A percentile compares a stretch with the other conserved stretches of the same genome.
These are phyloP conservation scores for Heterodera carotae DNA, from an alignment of 1,140 invertebrate genomes.

Conservation along the genomic window DNA sequence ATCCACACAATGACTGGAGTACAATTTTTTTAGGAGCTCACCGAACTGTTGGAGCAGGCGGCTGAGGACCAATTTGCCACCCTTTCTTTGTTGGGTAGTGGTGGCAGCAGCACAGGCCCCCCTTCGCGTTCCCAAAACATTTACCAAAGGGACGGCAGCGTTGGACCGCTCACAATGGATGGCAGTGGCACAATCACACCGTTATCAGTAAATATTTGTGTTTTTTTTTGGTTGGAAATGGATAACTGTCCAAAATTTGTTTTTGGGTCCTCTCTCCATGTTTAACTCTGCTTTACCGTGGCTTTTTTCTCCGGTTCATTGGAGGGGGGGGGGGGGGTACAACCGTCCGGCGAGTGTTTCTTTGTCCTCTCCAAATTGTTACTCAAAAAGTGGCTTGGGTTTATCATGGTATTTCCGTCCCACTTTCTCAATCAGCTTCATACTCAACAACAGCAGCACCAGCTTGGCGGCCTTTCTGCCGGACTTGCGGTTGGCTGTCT, in stretches of 20 bases:
- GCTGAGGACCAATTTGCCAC: constrained; percentile 24
- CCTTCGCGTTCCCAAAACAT: constrained; percentile 20
- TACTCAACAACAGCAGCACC: background rate
- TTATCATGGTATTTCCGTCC: no score
- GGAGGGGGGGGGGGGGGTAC: no score
- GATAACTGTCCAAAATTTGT: no score
- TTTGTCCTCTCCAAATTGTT: no score
- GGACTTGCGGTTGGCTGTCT: background rate
- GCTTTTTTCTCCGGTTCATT: no score
- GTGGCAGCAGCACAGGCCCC: constrained; percentile 1
- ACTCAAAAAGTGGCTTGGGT: no score
- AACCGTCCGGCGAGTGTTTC: no score
- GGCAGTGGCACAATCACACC: background rate
- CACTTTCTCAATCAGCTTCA: background rate
- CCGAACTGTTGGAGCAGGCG: constrained; percentile 20
- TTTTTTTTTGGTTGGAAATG: no score
- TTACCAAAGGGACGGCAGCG: background rate
- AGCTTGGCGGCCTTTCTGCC: background rate
- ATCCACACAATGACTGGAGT: background rate
- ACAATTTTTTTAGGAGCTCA: constrained; percentile 10
- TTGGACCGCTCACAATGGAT: background rate
- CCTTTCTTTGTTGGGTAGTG: background rate
- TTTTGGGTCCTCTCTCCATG: no score
- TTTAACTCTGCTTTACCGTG: no score
- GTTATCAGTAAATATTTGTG: background rate